Evolutionary conservation across 2,888 invertebrate genomes (phyloP), one percentile per base, ranked within the genome.

Genomic region (Ophion obscuratus): DNA sequence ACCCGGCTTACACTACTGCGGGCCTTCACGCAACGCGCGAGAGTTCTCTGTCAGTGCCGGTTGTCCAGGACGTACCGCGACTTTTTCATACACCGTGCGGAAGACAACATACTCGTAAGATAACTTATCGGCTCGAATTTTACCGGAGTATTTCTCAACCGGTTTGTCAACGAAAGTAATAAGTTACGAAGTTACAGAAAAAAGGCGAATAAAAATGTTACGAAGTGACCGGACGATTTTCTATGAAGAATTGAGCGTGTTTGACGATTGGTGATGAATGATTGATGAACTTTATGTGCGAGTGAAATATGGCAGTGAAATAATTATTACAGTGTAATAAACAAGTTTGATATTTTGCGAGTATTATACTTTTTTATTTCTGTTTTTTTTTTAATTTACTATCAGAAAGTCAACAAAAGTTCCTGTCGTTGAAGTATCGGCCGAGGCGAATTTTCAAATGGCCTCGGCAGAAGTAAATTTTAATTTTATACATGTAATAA

Each of bases 51-150:
- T 4, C 47, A 47, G 47, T 47, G 47, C 14, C 10, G 11, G 14
- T 47, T 47, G 14, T 47, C 14, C 61, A 20, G 24, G 5, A 20
- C 20, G 61, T 10, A 20, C 3, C n/a, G 7, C 20, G 20, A 20
- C 61, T n/a, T n/a, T 61, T 61, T 61, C 4, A 20, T 14, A 47
- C 40, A 14, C 47, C 4, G 47, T 11, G 67, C 27, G 20, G 20
- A 11, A 68, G 59, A 71, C 31, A 57, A 67, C 71, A 44, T 36
- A 20, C 24, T 53, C 57, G 66, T 77, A 10, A 77, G 81, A 74
- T 78, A 73, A 84, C 77, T 81, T 78, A 77, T 59, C 66, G 70
- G 14, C 36, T 62, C 68, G 61, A 66, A 67, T 62, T n/a, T 67
- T 14, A 57, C 59, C 9, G 1, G 57, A n/a, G 53, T 14, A 74